A percentile compares a stretch with the other conserved stretches of the same genome.
Evolutionary conservation across 2,113 vertebrate species (phyloP).

Genomic region (Eulemur macaco): DNA sequence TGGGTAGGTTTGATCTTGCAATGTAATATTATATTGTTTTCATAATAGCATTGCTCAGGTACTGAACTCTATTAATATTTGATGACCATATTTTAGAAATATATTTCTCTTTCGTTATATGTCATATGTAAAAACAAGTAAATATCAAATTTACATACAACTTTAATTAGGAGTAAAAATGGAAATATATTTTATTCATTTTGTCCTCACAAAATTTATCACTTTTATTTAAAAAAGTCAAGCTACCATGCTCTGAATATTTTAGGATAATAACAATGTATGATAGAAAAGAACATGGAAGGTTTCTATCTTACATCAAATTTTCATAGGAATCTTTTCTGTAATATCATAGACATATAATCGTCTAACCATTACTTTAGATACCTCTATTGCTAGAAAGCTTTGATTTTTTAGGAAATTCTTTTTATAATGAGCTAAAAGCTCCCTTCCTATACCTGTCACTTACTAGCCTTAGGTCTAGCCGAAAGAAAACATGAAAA

Average conservation of each 20-base stretch:
- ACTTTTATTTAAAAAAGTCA: constrained; percentile 31
- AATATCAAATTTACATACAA: not conserved
- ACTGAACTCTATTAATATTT: constrained; percentile 23
- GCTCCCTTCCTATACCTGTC: not conserved
- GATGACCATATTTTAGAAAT: constrained; percentile 22
- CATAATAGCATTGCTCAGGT: not conserved
- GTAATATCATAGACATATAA: not conserved
- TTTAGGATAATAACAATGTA: not conserved
- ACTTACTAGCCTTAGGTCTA: not conserved
- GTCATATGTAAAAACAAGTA: not conserved
- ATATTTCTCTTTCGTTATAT: not conserved
- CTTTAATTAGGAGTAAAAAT: not conserved
- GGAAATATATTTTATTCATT: not conserved
- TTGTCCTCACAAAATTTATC: not conserved
- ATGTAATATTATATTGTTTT: constrained; percentile 6
- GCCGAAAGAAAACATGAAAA: not conserved
- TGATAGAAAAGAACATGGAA: not conserved
- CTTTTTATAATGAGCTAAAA: not conserved
- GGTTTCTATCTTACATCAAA: not conserved
- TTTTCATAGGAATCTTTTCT: not conserved
- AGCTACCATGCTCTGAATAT: not conserved
- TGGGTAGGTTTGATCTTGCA: not conserved
- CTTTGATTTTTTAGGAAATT: constrained; percentile 2
- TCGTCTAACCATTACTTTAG: not conserved
- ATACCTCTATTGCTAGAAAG: not conserved